phyloP scores from a whole-genome alignment of 2,113 vertebrate species.

The Barnardius zonarius region DNA sequence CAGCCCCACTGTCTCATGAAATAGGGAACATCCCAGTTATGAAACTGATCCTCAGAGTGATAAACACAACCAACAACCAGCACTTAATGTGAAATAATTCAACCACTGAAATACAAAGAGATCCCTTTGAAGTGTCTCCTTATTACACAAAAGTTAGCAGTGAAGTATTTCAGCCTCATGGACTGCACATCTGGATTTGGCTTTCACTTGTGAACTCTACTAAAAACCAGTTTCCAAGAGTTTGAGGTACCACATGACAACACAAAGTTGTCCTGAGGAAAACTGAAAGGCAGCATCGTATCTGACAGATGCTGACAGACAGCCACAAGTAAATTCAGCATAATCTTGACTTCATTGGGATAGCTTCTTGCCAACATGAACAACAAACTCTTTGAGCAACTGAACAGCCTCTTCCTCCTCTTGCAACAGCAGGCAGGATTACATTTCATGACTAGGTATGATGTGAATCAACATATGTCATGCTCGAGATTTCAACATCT shows the following conservation, averaged over 20 bases:
- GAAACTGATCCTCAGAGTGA: not conserved
- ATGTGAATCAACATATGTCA: not conserved
- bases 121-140: not conserved
- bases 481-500: constrained; percentile 9
- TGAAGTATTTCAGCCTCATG: not conserved
- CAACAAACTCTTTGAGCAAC: not conserved
- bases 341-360: not conserved
- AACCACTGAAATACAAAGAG: not conserved
- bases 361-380: not conserved
- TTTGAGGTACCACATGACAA: not conserved
- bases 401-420: not conserved
- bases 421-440: not conserved
- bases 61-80: not conserved
- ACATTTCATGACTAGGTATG: not conserved
- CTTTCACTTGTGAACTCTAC: not conserved
- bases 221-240: not conserved
- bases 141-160: not conserved
- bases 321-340: not conserved
- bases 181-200: not conserved
- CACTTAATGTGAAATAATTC: not conserved
- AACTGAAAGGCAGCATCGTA: not conserved
- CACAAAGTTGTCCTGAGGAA: not conserved
- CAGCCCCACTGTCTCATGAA: not conserved
- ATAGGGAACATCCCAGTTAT: not conserved
- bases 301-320: not conserved